These are phyloP conservation scores for Hipparchia sbordonii DNA, from an alignment of 2,888 invertebrate genomes.

Conservation along the genomic window DNA sequence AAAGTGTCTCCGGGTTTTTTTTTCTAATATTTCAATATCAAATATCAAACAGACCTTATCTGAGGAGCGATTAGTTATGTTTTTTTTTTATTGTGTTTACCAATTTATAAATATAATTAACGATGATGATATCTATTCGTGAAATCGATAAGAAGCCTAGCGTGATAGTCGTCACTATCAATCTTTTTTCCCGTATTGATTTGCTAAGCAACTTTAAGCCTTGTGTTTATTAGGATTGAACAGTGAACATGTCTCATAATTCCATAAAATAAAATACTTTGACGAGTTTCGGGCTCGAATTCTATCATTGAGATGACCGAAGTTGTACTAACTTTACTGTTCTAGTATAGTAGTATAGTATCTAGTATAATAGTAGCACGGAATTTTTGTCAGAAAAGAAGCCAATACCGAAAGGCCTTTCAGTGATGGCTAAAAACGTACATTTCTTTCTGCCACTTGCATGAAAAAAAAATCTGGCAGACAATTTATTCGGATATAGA, in stretches of 20 bases:
- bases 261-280: too few relatives aligned
- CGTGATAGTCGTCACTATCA: neutral
- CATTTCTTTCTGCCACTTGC: too few relatives aligned
- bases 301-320: too few relatives aligned
- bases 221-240: neutral
- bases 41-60: slow-evolving; percentile 21
- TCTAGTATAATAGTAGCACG: too few relatives aligned
- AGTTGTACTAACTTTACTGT: too few relatives aligned
- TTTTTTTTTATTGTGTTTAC: slow-evolving; percentile 8
- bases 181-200: neutral
- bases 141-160: neutral
- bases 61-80: slow-evolving; percentile 25
- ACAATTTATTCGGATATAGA: too few relatives aligned
- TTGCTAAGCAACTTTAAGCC: neutral
- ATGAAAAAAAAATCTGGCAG: too few relatives aligned
- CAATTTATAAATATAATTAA: slow-evolving; percentile 18
- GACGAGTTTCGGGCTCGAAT: too few relatives aligned
- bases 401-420: too few relatives aligned
- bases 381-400: too few relatives aligned
- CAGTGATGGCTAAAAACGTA: too few relatives aligned
- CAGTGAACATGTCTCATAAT: neutral
- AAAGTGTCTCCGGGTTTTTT: slow-evolving; percentile 1
- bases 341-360: too few relatives aligned
- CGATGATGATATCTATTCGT: slow-evolving; percentile 9
- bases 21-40: slow-evolving; percentile 17